Evolutionary conservation across 2,888 invertebrate genomes (phyloP), one percentile per base, ranked within the genome.

Genomic region (Aproaerema taeniolella): DNA sequence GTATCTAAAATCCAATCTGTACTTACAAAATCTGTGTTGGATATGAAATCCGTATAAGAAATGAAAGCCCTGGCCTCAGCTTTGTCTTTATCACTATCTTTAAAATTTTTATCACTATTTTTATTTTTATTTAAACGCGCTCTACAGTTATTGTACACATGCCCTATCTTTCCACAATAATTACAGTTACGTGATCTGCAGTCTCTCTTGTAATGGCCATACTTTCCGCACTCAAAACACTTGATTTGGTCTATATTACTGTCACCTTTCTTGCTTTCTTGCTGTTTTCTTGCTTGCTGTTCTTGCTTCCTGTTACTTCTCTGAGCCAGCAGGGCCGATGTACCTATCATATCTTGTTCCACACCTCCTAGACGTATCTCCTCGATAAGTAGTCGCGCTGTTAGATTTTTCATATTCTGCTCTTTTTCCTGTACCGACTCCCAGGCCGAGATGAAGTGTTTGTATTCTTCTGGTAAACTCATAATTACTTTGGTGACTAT

Each of bases 1-100:
- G 53, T 31, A 25, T 54, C 55, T 14, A 55, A n/a, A n/a, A n/a
- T n/a, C 47, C 14, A 53, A 8, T 51, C 53, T n/a, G n/a, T n/a
- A n/a, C n/a, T n/a, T n/a, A n/a, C n/a, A n/a, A n/a, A n/a, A n/a
- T n/a, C n/a, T n/a, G n/a, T n/a, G 56, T 20, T 44, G 15, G 5
- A 53, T 39, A 35, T 53, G 7, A n/a, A n/a, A n/a, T n/a, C n/a
- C n/a, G n/a, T n/a, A n/a, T 28, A 46, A 14, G 25, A 30, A 28
- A 3, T 28, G 12, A 31, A n/a, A n/a, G n/a, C n/a, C n/a, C n/a
- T n/a, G n/a, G n/a, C n/a, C n/a, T n/a, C n/a, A n/a, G n/a, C n/a
- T n/a, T n/a, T n/a, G n/a, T 36, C 29, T 5, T 9, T 10, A 0
- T 2, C 7, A 12, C n/a, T n/a, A n/a, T n/a, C n/a, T n/a, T n/a